phyloP scores from a whole-genome alignment of 2,797 vertebrate genomes.

The Clarias laeviceps region DNA sequence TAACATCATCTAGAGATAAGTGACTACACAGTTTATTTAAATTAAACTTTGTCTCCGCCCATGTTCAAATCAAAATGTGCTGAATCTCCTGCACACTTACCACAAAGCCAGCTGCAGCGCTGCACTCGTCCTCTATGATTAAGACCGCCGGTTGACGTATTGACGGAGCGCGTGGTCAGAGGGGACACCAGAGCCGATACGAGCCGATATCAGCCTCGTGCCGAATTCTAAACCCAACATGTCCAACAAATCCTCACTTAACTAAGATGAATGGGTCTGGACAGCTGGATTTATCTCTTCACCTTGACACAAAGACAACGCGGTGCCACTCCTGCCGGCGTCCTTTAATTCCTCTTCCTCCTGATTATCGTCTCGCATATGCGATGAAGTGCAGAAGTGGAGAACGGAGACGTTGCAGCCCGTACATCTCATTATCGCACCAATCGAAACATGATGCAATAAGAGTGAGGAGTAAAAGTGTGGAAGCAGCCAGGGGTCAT shows the following conservation, averaged over 20 bases:
- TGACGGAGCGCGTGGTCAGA: conserved; percentile 66
- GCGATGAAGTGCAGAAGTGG: background rate
- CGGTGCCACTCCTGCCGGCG: background rate
- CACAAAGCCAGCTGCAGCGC: conserved; percentile 59
- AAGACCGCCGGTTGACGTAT: conserved; percentile 75
- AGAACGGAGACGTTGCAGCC: too few relatives aligned
- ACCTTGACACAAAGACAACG: conserved; percentile 69
- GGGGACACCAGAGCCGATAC: conserved; percentile 65
- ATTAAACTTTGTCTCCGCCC: background rate
- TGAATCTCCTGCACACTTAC: background rate
- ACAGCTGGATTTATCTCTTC: conserved; percentile 56
- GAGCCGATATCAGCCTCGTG: conserved; percentile 67
- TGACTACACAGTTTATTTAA: background rate
- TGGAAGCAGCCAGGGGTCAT: background rate
- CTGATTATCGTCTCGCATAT: background rate
- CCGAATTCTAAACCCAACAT: conserved; percentile 56
- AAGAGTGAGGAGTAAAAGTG: background rate
- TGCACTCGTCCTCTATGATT: conserved; percentile 66
- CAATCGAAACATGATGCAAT: background rate
- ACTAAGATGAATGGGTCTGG: conserved; percentile 77
- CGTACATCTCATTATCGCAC: background rate
- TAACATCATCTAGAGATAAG: background rate
- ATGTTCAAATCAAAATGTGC: background rate
- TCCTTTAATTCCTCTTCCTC: conserved; percentile 8
- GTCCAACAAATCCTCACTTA: conserved; percentile 67